Evolutionary conservation across 2,113 vertebrate species (phyloP).

Genomic region (Glaucidium brasilianum): DNA sequence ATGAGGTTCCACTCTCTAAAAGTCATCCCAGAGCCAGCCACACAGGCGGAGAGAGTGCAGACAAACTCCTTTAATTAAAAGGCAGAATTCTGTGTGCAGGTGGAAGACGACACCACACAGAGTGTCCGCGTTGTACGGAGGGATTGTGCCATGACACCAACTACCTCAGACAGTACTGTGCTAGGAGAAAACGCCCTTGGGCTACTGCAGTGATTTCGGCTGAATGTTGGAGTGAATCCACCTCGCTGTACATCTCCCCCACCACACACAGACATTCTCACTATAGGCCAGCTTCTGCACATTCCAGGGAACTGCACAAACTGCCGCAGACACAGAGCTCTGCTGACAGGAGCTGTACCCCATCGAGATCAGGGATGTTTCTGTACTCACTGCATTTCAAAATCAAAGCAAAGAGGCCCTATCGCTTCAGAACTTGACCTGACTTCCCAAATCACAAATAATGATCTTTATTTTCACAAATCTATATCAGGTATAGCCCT

Average conservation of each 20-base stretch:
- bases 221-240: fast-evolving
- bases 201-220: neutral
- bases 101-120: neutral
- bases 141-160: fast-evolving
- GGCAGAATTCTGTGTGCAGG: neutral
- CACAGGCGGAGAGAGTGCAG: fast-evolving
- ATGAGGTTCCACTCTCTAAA: neutral
- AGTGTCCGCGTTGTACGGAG: fast-evolving
- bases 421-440: neutral
- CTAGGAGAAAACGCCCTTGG: neutral
- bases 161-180: neutral
- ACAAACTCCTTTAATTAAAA: neutral
- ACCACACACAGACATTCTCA: neutral
- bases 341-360: fast-evolving
- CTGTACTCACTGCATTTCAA: neutral
- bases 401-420: neutral
- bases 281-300: fast-evolving
- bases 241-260: fast-evolving
- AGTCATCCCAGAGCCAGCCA: neutral
- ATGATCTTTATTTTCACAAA: neutral
- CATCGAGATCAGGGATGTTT: fast-evolving
- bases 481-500: neutral
- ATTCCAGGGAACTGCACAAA: fast-evolving
- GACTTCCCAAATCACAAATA: neutral
- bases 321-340: neutral